A percentile compares a stretch with the other conserved stretches of the same genome.
phyloP scores from a whole-genome alignment of 2,113 vertebrate species.

The Laticauda laticaudata region DNA sequence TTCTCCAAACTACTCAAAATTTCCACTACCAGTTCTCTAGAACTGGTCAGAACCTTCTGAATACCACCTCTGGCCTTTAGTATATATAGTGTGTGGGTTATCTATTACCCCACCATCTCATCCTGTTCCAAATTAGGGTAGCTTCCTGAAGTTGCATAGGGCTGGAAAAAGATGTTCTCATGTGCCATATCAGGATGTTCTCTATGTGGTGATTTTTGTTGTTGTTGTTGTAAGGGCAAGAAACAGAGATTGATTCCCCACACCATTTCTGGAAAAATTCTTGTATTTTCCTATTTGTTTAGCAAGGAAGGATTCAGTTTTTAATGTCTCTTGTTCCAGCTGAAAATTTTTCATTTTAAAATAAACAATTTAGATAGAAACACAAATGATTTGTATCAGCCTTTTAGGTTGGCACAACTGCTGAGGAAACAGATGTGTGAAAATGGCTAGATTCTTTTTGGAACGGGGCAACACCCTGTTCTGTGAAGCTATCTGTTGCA shows the following conservation, averaged over 20 bases:
- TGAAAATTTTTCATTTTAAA: background rate
- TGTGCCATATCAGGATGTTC: no score
- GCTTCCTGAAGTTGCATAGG: background rate
- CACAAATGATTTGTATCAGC: background rate
- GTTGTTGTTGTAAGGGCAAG: background rate
- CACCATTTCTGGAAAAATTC: background rate
- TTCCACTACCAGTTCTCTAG: no score
- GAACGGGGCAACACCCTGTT: background rate
- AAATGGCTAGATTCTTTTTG: background rate
- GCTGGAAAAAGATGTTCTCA: background rate
- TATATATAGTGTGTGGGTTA: background rate
- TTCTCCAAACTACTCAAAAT: no score
- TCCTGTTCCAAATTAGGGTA: background rate
- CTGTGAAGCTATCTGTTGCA: background rate
- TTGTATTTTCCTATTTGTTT: background rate
- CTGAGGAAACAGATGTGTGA: background rate
- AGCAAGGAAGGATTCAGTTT: background rate
- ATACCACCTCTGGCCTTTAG: background rate
- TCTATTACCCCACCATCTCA: background rate
- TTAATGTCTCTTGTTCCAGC: background rate
- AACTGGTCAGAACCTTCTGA: no score
- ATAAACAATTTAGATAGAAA: background rate
- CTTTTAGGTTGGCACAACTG: background rate
- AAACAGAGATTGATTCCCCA: background rate
- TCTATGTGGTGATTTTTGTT: background rate